Evolutionary conservation across 2,113 vertebrate genomes (phyloP).

Genomic region (Microtus oregoni): DNA sequence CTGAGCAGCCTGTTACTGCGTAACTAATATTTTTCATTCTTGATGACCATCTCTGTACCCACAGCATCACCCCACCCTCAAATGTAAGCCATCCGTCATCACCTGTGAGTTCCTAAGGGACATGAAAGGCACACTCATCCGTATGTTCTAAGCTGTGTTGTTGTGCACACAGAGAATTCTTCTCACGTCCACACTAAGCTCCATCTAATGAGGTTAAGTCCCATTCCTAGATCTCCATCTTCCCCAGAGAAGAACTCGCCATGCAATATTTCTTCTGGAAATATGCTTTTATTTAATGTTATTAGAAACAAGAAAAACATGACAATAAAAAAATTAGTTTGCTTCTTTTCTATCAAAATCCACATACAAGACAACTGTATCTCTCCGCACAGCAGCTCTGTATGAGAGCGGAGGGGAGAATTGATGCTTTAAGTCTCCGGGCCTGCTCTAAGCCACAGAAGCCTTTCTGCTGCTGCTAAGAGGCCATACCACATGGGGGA

Average conservation of each 20-base stretch:
- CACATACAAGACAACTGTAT: not conserved
- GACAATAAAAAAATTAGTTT: not conserved
- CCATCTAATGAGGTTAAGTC: not conserved
- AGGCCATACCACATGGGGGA: not conserved
- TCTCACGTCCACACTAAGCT: not conserved
- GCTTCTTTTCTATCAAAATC: not conserved
- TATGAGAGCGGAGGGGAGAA: not conserved
- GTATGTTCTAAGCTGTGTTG: not conserved
- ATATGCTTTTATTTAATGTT: not conserved
- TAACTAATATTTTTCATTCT: conserved; percentile 67
- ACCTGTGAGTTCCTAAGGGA: not conserved
- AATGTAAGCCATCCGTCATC: not conserved
- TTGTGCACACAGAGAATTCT: not conserved
- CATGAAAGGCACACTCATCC: not conserved
- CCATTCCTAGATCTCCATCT: not conserved
- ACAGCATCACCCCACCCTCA: not conserved
- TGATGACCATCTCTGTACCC: not conserved
- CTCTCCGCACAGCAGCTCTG: not conserved
- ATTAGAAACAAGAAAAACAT: conserved; percentile 43
- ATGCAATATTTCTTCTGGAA: not conserved
- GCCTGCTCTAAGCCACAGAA: not conserved
- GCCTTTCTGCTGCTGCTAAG: conserved; percentile 23
- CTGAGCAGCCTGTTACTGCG: conserved; percentile 18
- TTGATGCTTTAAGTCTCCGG: not conserved
- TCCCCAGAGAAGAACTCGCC: not conserved